Conservation (phyloP, 2,888 invertebrate genomes). For the Drosophila longiperda region DNA sequence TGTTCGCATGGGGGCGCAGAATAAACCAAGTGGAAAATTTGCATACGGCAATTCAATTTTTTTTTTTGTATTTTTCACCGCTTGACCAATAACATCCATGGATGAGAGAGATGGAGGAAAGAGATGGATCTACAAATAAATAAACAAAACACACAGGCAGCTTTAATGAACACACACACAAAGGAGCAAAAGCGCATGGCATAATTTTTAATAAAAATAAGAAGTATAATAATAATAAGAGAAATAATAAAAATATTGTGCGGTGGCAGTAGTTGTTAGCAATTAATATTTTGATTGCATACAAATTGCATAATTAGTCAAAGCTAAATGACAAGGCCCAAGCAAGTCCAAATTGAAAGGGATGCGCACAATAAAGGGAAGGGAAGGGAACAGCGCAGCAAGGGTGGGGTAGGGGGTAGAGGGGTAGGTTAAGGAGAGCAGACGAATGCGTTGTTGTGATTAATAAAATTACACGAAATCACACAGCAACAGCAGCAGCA, state of each 20-base stretch:
- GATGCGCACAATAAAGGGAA: conserved; percentile 23
- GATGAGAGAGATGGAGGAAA: neutral
- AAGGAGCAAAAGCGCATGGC: conserved; percentile 21
- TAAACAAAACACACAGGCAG: conserved; percentile 49
- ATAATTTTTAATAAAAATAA: conserved; percentile 33
- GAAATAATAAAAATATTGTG: conserved; percentile 30
- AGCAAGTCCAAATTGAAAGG: conserved; percentile 37
- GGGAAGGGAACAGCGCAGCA: neutral
- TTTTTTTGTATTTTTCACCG: conserved; percentile 8
- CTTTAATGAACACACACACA: conserved; percentile 60
- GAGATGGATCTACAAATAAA: conserved; percentile 45
- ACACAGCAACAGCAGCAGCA: conserved; percentile 25
- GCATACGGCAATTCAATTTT: conserved; percentile 65
- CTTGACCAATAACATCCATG: conserved; percentile 16
- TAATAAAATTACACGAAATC: conserved; percentile 79
- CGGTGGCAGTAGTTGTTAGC: conserved; percentile 35
- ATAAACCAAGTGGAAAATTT: conserved; percentile 83
- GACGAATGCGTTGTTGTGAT: conserved; percentile 78
- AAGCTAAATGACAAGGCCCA: conserved; percentile 63
- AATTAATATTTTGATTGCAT: conserved; percentile 79
- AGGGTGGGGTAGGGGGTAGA: neutral
- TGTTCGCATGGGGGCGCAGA: conserved; percentile 83
- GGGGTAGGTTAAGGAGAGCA: conserved; percentile 22
- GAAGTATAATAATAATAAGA: conserved; percentile 3
- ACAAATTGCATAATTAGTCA: conserved; percentile 82